Evolutionary conservation across 2,888 invertebrate species (phyloP).

Genomic region (Sarcophaga rosellei): DNA sequence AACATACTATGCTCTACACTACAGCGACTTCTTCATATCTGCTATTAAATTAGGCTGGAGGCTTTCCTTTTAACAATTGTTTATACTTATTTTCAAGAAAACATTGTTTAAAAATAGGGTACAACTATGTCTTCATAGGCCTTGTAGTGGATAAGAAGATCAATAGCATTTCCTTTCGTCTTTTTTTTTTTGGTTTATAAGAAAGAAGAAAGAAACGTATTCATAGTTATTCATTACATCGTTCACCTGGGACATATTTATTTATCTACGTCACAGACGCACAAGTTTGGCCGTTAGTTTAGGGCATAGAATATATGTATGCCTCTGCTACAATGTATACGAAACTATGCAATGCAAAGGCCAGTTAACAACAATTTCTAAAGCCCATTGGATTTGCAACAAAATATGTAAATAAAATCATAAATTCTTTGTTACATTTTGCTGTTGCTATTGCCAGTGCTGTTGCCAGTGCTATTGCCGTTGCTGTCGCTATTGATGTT

Average conservation of each 20-base stretch:
- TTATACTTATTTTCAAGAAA: no score
- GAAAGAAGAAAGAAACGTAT: slow-evolving; percentile 36
- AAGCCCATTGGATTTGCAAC: slow-evolving; percentile 27
- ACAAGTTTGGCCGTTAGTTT: slow-evolving; percentile 42
- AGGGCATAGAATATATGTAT: not conserved
- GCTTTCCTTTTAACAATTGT: no score
- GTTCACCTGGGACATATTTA: slow-evolving; percentile 68
- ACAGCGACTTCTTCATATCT: no score
- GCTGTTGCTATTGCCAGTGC: slow-evolving; percentile 2
- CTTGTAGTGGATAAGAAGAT: not conserved
- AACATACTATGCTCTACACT: no score
- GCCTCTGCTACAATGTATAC: not conserved
- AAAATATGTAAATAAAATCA: slow-evolving; percentile 68
- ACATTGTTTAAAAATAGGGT: no score
- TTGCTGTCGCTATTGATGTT: not conserved
- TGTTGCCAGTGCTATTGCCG: slow-evolving; percentile 2
- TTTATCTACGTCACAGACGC: slow-evolving; percentile 66
- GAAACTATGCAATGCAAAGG: not conserved
- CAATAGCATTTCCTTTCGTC: no score
- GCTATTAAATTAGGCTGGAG: no score
- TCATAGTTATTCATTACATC: slow-evolving; percentile 63
- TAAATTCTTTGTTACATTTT: slow-evolving; percentile 64
- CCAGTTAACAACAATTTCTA: not conserved
- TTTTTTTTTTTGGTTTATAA: no score
- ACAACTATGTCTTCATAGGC: no score